Base-by-base conservation (phyloP, 92 coral and sea anemone genomes). In the Epizoanthus stellaris region DNA sequence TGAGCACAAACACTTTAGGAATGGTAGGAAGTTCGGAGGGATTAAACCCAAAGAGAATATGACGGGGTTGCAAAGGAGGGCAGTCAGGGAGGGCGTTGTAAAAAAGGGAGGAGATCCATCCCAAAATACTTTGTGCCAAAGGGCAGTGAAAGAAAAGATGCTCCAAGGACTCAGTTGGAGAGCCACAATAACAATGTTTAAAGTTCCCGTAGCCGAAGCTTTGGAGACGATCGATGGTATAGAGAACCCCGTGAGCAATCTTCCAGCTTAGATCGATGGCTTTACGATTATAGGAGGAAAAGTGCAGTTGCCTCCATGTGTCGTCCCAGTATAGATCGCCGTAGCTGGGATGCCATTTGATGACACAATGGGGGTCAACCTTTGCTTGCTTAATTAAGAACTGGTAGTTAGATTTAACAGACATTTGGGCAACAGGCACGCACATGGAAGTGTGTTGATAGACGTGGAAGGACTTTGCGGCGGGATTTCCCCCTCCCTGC, bases 241-340 rank as follows among this genome's bases (percentile, higher is more conserved):
- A 86, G 1, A 85, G 85, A 0, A 86, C 80, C 0, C 89, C 92
- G 23, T 85, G 92, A 0, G 93, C 90, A 9, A 81, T 61, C 54
- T 86, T 57, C 90, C 90, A 86, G 14, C 56, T 54, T 4, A 71
- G 62, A n/a, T 90, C 88, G 13, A 75, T 54, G 0, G 73, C 63
- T 0, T n/a, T 6, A 0, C 90, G 56, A 6, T 79, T 80, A 20
- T 54, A 25, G 0, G 30, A 19, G 0, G 38, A 4, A 0, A 80
- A 6, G 13, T 69, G 80, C 3, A 86, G 6, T 19, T 80, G 85
- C 16, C 25, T 3, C 89, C 89, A 86, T 0, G 85, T 86, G 17
- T 60, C 61, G 0, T 61, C 14, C 89, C 89, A 86, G 6, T 86
- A 15, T 8, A 80, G 42, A 1, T 65, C 8, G 13, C 85, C 85